These are phyloP conservation scores for Periophthalmus magnuspinnatus DNA, from an alignment of 2,797 vertebrate genomes.

Conservation along the genomic window DNA sequence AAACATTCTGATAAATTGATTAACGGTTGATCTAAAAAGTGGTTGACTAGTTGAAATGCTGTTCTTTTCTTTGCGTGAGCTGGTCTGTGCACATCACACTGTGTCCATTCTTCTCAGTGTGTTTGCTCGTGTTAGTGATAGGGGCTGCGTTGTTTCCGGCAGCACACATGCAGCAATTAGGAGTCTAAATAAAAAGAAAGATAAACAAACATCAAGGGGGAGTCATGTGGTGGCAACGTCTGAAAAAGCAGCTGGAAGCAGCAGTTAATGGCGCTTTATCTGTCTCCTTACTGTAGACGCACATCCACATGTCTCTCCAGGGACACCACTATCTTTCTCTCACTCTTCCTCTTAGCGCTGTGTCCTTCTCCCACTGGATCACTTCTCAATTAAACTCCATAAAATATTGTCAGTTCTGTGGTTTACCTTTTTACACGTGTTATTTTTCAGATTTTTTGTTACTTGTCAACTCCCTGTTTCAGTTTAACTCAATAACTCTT, in stretches of 20 bases:
- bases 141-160: conserved; percentile 55
- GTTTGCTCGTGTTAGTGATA: conserved; percentile 59
- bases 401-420: conserved; percentile 13
- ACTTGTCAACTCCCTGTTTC: not conserved
- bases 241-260: conserved; percentile 76
- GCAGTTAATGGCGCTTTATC: conserved; percentile 76
- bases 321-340: conserved; percentile 52
- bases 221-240: conserved; percentile 69
- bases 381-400: conserved; percentile 17
- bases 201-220: conserved; percentile 80
- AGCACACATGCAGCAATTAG: conserved; percentile 69
- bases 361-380: conserved; percentile 39
- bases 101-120: conserved; percentile 23
- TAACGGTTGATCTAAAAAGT: conserved; percentile 14
- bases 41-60: not conserved
- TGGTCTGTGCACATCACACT: conserved; percentile 8
- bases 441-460: conserved; percentile 27
- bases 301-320: conserved; percentile 50
- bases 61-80: conserved; percentile 13
- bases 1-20: conserved; percentile 9
- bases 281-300: conserved; percentile 63
- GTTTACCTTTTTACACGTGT: conserved; percentile 18
- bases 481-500: not conserved
- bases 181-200: conserved; percentile 74
- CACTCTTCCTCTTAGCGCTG: conserved; percentile 41